phyloP scores from a whole-genome alignment of 2,113 vertebrate species.

The Regulus satrapa region DNA sequence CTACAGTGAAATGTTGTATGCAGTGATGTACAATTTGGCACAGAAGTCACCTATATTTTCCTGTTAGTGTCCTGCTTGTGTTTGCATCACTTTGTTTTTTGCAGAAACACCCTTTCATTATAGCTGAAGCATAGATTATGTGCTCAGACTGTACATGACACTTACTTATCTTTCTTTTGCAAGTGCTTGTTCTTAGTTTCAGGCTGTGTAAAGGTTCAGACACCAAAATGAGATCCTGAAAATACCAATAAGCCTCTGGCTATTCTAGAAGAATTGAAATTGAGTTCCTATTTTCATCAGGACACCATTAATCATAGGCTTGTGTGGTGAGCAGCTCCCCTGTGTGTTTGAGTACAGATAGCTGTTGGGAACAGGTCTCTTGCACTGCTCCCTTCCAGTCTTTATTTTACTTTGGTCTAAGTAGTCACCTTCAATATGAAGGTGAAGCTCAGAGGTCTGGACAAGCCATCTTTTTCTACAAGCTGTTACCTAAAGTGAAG shows the following conservation, averaged over 20 bases:
- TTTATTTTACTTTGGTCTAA: background rate
- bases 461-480: background rate
- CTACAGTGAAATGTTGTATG: background rate
- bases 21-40: background rate
- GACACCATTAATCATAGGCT: background rate
- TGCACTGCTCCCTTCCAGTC: background rate
- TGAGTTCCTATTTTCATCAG: background rate
- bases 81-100: background rate
- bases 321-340: background rate
- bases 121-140: background rate
- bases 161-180: background rate
- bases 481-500: background rate
- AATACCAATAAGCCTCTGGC: background rate
- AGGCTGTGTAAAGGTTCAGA: background rate
- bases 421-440: background rate
- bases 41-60: background rate
- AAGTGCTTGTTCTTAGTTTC: background rate
- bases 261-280: background rate
- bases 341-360: background rate
- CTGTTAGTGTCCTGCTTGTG: accelerated
- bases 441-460: background rate
- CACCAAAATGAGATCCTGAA: background rate
- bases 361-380: background rate
- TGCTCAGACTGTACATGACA: background rate
- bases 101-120: background rate